These are phyloP conservation scores for Helostoma temminkii DNA, from an alignment of 2,797 vertebrate genomes.

Conservation along the genomic window DNA sequence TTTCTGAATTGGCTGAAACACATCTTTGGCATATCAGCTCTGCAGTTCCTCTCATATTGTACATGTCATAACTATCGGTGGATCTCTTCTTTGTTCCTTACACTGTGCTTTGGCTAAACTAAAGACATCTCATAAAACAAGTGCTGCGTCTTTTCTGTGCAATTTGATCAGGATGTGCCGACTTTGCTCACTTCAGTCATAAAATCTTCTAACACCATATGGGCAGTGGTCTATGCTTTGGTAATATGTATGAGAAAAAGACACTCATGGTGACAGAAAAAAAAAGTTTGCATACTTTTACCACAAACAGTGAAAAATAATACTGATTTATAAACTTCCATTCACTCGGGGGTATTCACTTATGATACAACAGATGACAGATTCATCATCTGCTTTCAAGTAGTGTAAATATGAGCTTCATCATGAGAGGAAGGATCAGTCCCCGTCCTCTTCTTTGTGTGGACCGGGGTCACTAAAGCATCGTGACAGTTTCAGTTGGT, in stretches of 20 bases:
- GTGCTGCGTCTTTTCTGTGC: neutral
- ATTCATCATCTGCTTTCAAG: conserved; percentile 3
- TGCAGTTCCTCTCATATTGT: neutral
- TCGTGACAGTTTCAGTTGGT: conserved; percentile 82
- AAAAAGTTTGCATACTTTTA: neutral
- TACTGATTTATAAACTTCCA: conserved; percentile 19
- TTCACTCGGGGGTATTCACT: neutral
- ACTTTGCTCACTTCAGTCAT: conserved; percentile 8
- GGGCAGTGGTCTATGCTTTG: conserved; percentile 14
- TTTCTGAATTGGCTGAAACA: neutral
- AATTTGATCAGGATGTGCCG: conserved; percentile 7
- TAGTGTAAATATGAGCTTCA: conserved; percentile 14
- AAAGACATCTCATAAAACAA: conserved; percentile 30
- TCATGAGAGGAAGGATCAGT: conserved; percentile 75
- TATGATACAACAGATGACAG: neutral
- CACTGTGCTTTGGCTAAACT: conserved; percentile 27
- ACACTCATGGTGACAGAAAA: neutral
- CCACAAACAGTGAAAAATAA: conserved; percentile 26
- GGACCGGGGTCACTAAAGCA: conserved; percentile 92
- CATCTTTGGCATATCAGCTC: conserved; percentile 6
- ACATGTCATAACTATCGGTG: too few relatives aligned
- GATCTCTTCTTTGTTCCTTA: neutral
- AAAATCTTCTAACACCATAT: conserved; percentile 4
- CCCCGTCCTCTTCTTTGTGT: conserved; percentile 80
- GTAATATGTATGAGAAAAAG: conserved; percentile 11